Evolutionary conservation across 2,797 vertebrate genomes (phyloP).

Genomic region (Hozukius guyotensis): DNA sequence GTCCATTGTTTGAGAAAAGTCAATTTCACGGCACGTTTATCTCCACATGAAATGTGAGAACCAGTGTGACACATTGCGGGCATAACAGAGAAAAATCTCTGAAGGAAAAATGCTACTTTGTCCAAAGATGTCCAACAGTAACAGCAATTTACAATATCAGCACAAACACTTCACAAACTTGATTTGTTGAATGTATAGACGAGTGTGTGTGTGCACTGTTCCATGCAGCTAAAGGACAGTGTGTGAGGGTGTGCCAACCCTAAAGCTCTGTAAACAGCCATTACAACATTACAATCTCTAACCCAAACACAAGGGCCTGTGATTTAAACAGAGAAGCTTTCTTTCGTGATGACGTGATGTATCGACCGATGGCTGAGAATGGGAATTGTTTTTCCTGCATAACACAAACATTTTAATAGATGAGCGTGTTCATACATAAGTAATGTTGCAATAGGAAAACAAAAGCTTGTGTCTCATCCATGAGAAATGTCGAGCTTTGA

Average conservation of each 20-base stretch:
- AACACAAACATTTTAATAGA: slow-evolving; percentile 49
- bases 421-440: neutral
- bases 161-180: slow-evolving; percentile 7
- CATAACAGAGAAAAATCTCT: neutral
- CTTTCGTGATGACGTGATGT: slow-evolving; percentile 25
- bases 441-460: slow-evolving; percentile 55
- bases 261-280: slow-evolving; percentile 74
- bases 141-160: neutral
- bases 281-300: slow-evolving; percentile 76
- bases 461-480: slow-evolving; percentile 43
- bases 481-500: slow-evolving; percentile 19
- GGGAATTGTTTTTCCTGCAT: slow-evolving; percentile 4
- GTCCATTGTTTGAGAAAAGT: slow-evolving; percentile 29
- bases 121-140: neutral
- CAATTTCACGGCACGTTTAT: slow-evolving; percentile 43
- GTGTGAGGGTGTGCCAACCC: slow-evolving; percentile 32
- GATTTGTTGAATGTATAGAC: slow-evolving; percentile 1
- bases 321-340: slow-evolving; percentile 70
- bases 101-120: neutral
- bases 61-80: slow-evolving; percentile 21
- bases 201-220: neutral
- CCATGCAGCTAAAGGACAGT: slow-evolving; percentile 6
- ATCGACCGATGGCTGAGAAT: neutral
- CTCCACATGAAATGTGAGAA: slow-evolving; percentile 32
- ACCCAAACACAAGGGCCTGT: slow-evolving; percentile 72